phyloP scores from a whole-genome alignment of 2,113 vertebrate species.

The Cygnus atratus region DNA sequence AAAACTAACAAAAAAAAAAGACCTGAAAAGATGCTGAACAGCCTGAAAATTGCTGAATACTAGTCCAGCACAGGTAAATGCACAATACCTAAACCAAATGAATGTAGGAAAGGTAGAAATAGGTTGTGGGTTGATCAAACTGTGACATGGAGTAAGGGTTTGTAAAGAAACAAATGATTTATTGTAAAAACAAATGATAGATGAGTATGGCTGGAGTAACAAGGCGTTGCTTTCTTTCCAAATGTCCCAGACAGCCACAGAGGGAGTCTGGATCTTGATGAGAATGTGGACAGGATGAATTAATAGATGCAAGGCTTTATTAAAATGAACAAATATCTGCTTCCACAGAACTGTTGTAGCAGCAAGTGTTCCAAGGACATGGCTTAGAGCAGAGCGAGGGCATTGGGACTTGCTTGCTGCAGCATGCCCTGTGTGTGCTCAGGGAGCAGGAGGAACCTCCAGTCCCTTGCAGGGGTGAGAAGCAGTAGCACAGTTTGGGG shows the following conservation, averaged over 20 bases:
- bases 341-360: not conserved
- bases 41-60: not conserved
- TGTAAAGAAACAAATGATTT: not conserved
- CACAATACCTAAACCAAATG: not conserved
- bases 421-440: fast-evolving
- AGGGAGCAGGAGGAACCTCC: not conserved
- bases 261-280: not conserved
- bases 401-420: not conserved
- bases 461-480: not conserved
- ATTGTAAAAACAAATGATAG: not conserved
- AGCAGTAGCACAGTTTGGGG: not conserved
- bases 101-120: not conserved
- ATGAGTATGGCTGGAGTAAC: not conserved
- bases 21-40: not conserved
- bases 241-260: not conserved
- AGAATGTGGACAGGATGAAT: not conserved
- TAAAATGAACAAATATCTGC: not conserved
- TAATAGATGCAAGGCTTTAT: not conserved
- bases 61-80: not conserved
- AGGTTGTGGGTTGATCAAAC: not conserved
- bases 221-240: not conserved
- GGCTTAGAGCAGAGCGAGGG: not conserved
- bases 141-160: not conserved
- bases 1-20: not conserved
- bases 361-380: not conserved